A percentile compares a stretch with the other conserved stretches of the same genome.
Conservation (phyloP, 2,113 vertebrate genomes). For the Cervus canadensis region DNA sequence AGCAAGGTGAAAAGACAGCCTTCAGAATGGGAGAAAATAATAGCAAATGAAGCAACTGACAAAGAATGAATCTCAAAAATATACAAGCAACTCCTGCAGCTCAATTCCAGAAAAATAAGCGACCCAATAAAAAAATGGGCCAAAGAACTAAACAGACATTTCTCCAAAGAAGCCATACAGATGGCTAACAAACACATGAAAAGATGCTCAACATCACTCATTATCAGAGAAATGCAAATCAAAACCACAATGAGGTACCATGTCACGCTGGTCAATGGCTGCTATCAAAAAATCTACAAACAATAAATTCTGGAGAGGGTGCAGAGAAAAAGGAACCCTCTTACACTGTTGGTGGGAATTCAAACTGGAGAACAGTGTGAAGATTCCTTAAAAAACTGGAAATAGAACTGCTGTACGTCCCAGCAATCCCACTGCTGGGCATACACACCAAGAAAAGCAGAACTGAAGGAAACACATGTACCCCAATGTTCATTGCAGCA, state of each 20-base stretch:
- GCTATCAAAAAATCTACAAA: background rate
- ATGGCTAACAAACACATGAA: background rate
- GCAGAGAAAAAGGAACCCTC: background rate
- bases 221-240: background rate
- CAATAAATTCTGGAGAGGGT: background rate
- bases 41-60: background rate
- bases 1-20: background rate
- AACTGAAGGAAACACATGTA: rapidly evolving
- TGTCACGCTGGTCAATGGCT: background rate
- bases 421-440: background rate
- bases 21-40: background rate
- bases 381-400: background rate
- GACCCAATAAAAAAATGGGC: background rate
- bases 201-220: background rate
- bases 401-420: rapidly evolving
- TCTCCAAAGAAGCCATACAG: background rate
- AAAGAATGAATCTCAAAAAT: background rate
- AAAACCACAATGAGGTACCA: background rate
- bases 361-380: background rate
- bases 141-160: background rate
- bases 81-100: background rate
- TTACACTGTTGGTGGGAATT: background rate
- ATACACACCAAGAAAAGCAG: background rate
- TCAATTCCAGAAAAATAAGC: background rate
- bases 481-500: background rate